phyloP scores from a whole-genome alignment of 2,888 invertebrate species.

The Cataglyphis albicans region DNA sequence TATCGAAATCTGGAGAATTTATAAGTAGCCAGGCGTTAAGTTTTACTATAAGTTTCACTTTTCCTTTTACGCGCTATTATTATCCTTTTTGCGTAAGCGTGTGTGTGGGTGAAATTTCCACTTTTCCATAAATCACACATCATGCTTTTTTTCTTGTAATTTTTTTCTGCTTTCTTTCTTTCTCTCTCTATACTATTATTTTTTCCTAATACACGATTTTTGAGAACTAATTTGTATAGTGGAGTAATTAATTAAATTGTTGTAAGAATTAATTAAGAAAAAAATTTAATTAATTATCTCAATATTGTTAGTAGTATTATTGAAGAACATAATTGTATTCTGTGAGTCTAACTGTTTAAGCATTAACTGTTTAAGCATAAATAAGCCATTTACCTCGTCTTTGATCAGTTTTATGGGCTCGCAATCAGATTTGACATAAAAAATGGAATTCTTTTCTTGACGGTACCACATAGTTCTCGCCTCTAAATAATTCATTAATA shows the following conservation, averaged over 20 bases:
- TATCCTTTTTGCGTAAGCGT: conserved; percentile 22
- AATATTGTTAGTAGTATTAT: background rate
- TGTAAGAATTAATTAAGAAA: background rate
- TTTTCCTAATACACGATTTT: background rate
- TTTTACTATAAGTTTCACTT: conserved; percentile 70
- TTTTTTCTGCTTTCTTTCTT: background rate
- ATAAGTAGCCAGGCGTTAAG: conserved; percentile 62
- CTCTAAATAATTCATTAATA: conserved; percentile 13
- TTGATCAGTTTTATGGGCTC: conserved; percentile 70
- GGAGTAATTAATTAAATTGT: background rate
- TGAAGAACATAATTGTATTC: background rate
- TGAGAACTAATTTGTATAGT: background rate
- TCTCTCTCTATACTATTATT: background rate
- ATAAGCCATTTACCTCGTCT: conserved; percentile 73
- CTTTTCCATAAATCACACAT: conserved; percentile 9
- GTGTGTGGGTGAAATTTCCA: conserved; percentile 37
- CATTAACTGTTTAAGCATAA: background rate
- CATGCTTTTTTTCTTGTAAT: background rate
- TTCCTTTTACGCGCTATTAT: conserved; percentile 50
- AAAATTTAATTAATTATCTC: background rate
- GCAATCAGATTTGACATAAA: conserved; percentile 80
- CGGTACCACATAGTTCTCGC: conserved; percentile 78
- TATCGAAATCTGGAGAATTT: conserved; percentile 47
- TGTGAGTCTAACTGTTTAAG: background rate
- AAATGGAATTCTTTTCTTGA: conserved; percentile 78